Evolutionary conservation across 2,797 vertebrate genomes (phyloP), one percentile per base, ranked within the genome.

Genomic region (Coendou prehensilis): DNA sequence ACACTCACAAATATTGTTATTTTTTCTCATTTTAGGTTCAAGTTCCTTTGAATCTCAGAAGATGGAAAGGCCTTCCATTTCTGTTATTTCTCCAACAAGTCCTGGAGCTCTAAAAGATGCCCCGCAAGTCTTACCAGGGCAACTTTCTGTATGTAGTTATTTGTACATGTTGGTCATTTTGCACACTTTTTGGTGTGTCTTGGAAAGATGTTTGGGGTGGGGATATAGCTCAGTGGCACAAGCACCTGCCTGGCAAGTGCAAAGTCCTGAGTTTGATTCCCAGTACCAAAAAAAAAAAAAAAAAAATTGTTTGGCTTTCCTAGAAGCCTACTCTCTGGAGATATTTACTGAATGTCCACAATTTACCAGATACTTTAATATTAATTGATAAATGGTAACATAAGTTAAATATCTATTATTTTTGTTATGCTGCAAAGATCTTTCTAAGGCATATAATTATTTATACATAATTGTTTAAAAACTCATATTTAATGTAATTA

Each of bases 21-120:
- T 97, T 98, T 98, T 28, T 4, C 75, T 79, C 89, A 87, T 99
- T 99, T 98, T 96, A 98, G 99, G 99, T 98, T 99, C 99, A 73
- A 99, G 99, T 98, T 99, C 99, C 93, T 99, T 99, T 98, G 99
- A 99, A 98, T 99, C 99, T 78, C 99, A 99, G 98, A 99, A 99
- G 98, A 99, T 99, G 99, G 99, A 99, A 80, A 99, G 99, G 75
- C 99, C 99, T 93, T 99, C 99, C 45, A 99, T 99, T 98, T 99
- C 99, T 81, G 99, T 99, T 97, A 99, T 99, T 99, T 99, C 99
- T 97, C 99, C 99, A 0, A 99, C 99, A 85, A 99, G 99, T 98
- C 99, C 99, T 10, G 99, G 99, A 98, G 99, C 99, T 76, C 99
- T 99, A 59, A 98, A 99, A 98, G 99, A 99, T 96, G 99, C 99